Base-by-base conservation (phyloP, 2,888 invertebrate species). In the Argyresthia goedartella region DNA sequence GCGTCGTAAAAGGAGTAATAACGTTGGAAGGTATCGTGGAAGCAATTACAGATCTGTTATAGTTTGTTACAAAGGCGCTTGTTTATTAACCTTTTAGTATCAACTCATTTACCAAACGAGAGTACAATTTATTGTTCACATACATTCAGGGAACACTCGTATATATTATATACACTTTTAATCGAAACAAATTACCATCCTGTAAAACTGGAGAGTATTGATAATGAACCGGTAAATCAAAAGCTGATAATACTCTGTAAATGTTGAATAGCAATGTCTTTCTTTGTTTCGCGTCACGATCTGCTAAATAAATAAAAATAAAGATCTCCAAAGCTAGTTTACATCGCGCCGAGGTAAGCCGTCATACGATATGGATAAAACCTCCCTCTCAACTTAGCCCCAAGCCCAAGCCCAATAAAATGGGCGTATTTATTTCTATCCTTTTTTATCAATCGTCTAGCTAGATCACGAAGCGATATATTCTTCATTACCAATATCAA, bases 21-120 rank as follows among this genome's bases (percentile, higher is more conserved):
- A 86, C 84, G 82, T 77, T 76, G 80, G 82, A 73, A 85, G 85
- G 85, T 80, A 85, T 84, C 82, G 85, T 80, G 78, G 80, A 82
- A 82, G 82, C 86, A 86, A 86, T 86, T 86, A 86, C 85, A 73
- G 81, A 86, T 85, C 86, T 85, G 85, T 85, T 85, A 86, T 85
- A 86, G 86, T 85, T 85, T 85, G 86, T 85, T 81, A 85, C 86
- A 82, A 85, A 81, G 81, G 81, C 80, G 80, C 80, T 76, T 80
- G 78, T 85, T 86, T 85, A 86, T 82, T 85, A 84, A 81, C 82
- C 68, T 84, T 86, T 85, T 85, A 85, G 82, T 82, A 84, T 82
- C 82, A 79, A 78, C 81, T 81, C 82, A 80, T 85, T 85, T 77
- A 73, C 67, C 65, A 76, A 79, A 84, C 84, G 79, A 81, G 81